Conservation (phyloP, 2,113 vertebrate genomes). For the Elachura formosa region DNA sequence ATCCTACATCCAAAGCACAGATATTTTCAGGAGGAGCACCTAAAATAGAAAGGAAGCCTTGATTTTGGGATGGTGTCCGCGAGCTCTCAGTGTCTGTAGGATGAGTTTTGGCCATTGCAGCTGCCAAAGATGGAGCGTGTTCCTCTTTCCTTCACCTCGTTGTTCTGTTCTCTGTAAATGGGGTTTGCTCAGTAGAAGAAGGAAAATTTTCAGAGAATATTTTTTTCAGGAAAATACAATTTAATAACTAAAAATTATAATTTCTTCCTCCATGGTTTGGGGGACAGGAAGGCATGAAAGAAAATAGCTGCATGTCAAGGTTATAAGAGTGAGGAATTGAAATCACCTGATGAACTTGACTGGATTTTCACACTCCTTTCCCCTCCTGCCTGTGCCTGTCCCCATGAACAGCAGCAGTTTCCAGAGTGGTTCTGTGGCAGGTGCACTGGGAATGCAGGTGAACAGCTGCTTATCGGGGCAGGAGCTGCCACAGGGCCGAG, state of each 20-base stretch:
- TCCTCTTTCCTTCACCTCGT: rapidly evolving
- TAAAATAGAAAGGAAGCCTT: background rate
- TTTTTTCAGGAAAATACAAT: no score
- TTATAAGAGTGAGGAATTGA: background rate
- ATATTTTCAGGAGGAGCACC: background rate
- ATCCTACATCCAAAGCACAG: background rate
- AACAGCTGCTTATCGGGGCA: background rate
- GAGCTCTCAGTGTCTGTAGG: background rate
- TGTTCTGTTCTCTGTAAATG: background rate
- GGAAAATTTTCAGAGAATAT: background rate
- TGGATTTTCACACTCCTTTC: rapidly evolving
- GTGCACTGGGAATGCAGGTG: background rate
- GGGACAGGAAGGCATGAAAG: background rate
- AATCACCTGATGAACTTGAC: background rate
- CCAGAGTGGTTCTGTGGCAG: background rate
- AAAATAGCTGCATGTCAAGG: background rate
- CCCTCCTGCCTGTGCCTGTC: background rate
- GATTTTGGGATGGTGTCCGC: background rate
- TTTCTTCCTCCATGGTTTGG: background rate
- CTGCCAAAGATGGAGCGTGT: background rate
- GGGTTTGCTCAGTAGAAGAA: background rate
- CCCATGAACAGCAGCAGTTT: rapidly evolving
- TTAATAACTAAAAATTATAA: no score
- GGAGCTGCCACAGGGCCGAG: background rate
- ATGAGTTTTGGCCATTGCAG: background rate